Percentiles rank a stretch among this genome's conserved stretches.
Conservation (phyloP, 1,140 invertebrate genomes). For the Drosophila varians region DNA sequence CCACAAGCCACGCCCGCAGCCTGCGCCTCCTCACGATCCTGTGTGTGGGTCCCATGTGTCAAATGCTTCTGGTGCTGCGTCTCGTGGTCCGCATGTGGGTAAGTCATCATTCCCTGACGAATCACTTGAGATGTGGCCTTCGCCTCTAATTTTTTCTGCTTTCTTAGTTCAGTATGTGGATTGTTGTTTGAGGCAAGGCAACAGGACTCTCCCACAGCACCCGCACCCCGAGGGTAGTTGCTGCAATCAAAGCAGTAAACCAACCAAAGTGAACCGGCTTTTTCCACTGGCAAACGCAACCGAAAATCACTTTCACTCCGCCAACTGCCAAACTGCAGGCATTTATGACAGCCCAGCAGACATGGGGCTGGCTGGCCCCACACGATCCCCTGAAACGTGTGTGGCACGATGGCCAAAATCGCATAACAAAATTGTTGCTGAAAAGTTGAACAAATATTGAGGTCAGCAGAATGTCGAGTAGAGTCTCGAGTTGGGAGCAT, state of each 20-base stretch:
- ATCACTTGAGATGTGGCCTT: background rate
- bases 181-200: slow-evolving; percentile 43
- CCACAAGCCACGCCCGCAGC: slow-evolving; percentile 8
- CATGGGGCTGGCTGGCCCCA: background rate
- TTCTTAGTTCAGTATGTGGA: slow-evolving; percentile 35
- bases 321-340: slow-evolving; percentile 75
- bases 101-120: background rate
- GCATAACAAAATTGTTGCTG: slow-evolving; percentile 77
- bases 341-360: slow-evolving; percentile 61
- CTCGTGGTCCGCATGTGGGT: slow-evolving; percentile 45
- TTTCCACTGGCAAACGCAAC: slow-evolving; percentile 25
- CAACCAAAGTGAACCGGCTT: slow-evolving; percentile 37
- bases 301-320: slow-evolving; percentile 73
- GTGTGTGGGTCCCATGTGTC: slow-evolving; percentile 40
- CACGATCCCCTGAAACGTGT: background rate
- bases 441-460: slow-evolving; percentile 79
- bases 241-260: slow-evolving; percentile 72
- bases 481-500: slow-evolving; percentile 23
- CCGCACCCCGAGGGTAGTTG: slow-evolving; percentile 29
- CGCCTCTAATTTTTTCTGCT: slow-evolving; percentile 13
- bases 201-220: slow-evolving; percentile 31
- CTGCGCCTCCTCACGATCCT: slow-evolving; percentile 43
- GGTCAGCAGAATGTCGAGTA: slow-evolving; percentile 70
- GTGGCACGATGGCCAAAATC: slow-evolving; percentile 38
- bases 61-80: slow-evolving; percentile 40